These are phyloP conservation scores for Chrysoperla carnea DNA, from an alignment of 1,140 invertebrate species.

Conservation along the genomic window DNA sequence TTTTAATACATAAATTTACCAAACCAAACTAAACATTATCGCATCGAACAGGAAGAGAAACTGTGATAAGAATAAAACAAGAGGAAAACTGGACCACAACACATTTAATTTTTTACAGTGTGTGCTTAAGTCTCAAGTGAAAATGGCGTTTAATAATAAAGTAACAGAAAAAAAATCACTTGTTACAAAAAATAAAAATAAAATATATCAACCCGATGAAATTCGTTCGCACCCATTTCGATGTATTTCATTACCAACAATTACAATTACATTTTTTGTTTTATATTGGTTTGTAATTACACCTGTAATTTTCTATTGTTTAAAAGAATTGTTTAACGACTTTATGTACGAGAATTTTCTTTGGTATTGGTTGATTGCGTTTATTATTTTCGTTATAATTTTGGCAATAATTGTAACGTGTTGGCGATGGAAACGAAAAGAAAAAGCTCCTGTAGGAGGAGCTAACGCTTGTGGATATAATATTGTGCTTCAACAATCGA, in stretches of 20 bases:
- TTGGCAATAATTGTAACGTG: conserved; percentile 11
- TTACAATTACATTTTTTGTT: conserved; percentile 16
- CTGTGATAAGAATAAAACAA: too few species aligned
- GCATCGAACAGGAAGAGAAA: too few species aligned
- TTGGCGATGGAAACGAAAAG: conserved; percentile 10
- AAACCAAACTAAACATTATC: too few species aligned
- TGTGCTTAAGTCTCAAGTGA: not conserved
- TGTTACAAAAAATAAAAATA: too few species aligned
- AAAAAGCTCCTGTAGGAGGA: not conserved
- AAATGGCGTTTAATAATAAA: not conserved
- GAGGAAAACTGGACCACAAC: not conserved
- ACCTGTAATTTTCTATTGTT: too few species aligned
- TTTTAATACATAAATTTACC: too few species aligned
- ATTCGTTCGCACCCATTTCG: conserved; percentile 10
- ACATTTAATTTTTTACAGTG: not conserved
- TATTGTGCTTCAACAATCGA: not conserved
- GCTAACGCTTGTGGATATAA: not conserved
- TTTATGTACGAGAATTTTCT: not conserved
- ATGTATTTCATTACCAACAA: conserved; percentile 10
- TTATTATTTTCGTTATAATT: conserved; percentile 20
- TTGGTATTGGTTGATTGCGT: conserved; percentile 16
- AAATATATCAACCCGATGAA: conserved; percentile 7
- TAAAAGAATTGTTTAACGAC: too few species aligned
- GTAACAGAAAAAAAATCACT: not conserved
- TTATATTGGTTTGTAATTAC: conserved; percentile 21